Conservation (phyloP, 2,888 invertebrate genomes). For the Xanthorhoe designata region DNA sequence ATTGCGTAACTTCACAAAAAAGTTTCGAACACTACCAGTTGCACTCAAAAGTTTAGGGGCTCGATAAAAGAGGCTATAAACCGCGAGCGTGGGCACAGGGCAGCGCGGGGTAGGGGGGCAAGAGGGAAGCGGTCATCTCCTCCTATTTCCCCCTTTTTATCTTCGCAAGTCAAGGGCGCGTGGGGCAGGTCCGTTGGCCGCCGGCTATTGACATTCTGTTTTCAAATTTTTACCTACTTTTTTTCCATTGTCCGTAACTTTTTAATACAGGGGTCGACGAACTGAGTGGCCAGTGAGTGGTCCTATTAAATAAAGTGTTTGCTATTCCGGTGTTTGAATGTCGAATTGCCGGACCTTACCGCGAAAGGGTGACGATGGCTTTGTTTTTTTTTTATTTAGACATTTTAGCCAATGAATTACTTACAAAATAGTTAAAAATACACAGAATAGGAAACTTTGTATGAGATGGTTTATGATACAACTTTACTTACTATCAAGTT, state of each 20-base stretch:
- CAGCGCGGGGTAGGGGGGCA: slow-evolving; percentile 51
- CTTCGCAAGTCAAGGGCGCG: slow-evolving; percentile 84
- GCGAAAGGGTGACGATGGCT: slow-evolving; percentile 11
- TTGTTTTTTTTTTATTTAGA: slow-evolving; percentile 10
- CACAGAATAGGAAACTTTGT: too few species aligned
- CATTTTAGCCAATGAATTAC: too few species aligned
- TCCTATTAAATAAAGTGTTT: slow-evolving; percentile 61
- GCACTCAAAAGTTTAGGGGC: slow-evolving; percentile 66
- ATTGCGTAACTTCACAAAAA: slow-evolving; percentile 38
- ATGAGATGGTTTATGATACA: too few species aligned
- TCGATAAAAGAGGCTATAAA: slow-evolving; percentile 74
- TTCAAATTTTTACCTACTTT: slow-evolving; percentile 84
- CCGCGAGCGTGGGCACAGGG: slow-evolving; percentile 69
- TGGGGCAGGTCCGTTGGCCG: slow-evolving; percentile 84
- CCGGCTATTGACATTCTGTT: slow-evolving; percentile 85
- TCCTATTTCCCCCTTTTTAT: slow-evolving; percentile 69
- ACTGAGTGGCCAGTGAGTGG: slow-evolving; percentile 70
- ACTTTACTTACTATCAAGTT: not conserved
- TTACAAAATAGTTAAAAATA: too few species aligned
- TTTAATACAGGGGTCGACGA: slow-evolving; percentile 80
- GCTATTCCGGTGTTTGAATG: slow-evolving; percentile 53
- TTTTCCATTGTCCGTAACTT: slow-evolving; percentile 84
- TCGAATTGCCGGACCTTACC: slow-evolving; percentile 45
- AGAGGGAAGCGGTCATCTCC: slow-evolving; percentile 76
- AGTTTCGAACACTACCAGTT: slow-evolving; percentile 60